Base-by-base conservation (phyloP, 2,113 vertebrate genomes). In the Stegastes partitus region DNA sequence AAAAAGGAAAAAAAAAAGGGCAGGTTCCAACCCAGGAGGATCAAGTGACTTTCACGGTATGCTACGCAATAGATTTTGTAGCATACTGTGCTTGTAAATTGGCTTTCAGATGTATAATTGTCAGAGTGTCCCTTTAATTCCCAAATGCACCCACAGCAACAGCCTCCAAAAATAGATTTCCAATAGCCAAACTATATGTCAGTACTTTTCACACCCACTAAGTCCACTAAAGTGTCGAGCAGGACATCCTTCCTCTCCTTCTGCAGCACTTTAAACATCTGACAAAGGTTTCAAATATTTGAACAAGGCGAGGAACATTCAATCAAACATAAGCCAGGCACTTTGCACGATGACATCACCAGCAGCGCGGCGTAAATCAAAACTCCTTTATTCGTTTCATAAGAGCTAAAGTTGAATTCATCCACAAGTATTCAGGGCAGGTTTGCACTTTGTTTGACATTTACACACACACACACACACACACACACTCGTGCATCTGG, bases 281-380 rank as follows among this genome's bases (percentile, higher is more conserved):
- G 34, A 66, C 55, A 74, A 25, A 25, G 21, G 21, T 45, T 74
- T 86, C 50, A 83, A 79, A 90, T 85, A 72, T 83, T 87, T 79
- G 58, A 85, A 82, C 65, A 85, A 79, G 62, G 50, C 16, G 23
- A 75, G 74, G 81, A 77, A 77, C 74, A 4, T 53, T 82, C 5
- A n/a, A 83, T 83, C 34, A 82, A 77, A 82, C 77, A 73, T 68
- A 79, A 81, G 21, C 73, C 70, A 76, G 73, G 22, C 55, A 57
- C 72, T 69, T 59, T 19, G 25, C 31, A 56, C 28, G 42, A 54
- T 71, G 44, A 65, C 56, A 67, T 72, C 68, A 73, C 34, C 15
- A 26, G 59, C 18, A 44, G 57, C 2, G 0, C 3, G 18, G 25
- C 12, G 55, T 77, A 23, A 64, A 61, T 74, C 50, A 55, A 44